Base-by-base conservation (phyloP, 2,888 invertebrate species). In the Argyra leucocephala region DNA sequence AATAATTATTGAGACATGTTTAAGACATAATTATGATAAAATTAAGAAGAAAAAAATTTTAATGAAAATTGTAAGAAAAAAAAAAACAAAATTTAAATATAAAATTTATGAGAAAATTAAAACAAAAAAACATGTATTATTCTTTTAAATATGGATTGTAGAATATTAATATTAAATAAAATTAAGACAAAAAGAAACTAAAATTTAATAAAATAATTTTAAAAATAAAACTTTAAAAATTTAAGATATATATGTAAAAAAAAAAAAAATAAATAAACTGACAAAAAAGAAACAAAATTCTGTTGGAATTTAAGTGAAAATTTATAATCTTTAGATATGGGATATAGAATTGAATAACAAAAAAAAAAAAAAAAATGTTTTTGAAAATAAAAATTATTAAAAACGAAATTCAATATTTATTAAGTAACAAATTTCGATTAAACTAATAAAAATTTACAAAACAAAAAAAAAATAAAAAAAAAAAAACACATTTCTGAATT, bases 401-500 rank as follows among this genome's bases (percentile, higher is more conserved):
- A 31, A 31, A 31, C 31, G 31, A 31, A 31, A n/a, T n/a, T n/a
- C n/a, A n/a, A n/a, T n/a, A n/a, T n/a, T n/a, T n/a, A n/a, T n/a
- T 31, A 59, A 31, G 12, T 31, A 6, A 31, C 12, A 48, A 48
- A 48, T 5, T n/a, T 48, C 18, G 9, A 48, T 5, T n/a, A 18
- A 18, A 59, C 23, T 23, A n/a, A 15, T n/a, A n/a, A 59, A 15
- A 23, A 22, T 58, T 58, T 22, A 1, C 57, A 57, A n/a, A 58
- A 58, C 58, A 22, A 58, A 64, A 64, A 62, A 36, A 65, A 22
- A 12, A 59, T 5, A 59, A 23, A 59, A 23, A 3, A 58, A 66
- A 63, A 21, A 59, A 31, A 62, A 22, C 26, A 10, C 60, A 64
- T 62, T 57, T 63, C 58, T 61, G 24, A 66, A 64, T 62, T 65